These are phyloP conservation scores for Leistus spinibarbis DNA, from an alignment of 2,888 invertebrate genomes.

Conservation along the genomic window DNA sequence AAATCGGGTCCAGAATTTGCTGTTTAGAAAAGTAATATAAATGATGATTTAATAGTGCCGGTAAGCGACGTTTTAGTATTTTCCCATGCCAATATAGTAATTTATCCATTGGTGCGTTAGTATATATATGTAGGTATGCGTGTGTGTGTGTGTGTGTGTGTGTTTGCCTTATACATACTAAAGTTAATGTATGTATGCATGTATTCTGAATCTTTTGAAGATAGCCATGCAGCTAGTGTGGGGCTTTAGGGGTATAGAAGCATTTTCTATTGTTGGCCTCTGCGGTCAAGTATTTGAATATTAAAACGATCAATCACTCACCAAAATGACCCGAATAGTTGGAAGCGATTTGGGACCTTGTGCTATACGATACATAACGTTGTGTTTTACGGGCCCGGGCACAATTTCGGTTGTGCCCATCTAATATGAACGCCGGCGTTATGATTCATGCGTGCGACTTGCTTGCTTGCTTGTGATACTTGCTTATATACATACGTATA, in stretches of 20 bases:
- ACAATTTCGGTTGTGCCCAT: not conserved
- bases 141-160: slow-evolving; percentile 7
- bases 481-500: slow-evolving; percentile 5
- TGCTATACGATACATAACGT: not conserved
- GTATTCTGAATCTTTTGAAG: slow-evolving; percentile 16
- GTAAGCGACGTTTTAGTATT: not conserved
- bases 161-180: not conserved
- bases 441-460: slow-evolving; percentile 23
- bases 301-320: slow-evolving; percentile 60
- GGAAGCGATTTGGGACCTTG: slow-evolving; percentile 24
- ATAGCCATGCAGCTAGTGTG: slow-evolving; percentile 12
- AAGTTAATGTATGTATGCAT: slow-evolving; percentile 32
- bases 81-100: slow-evolving; percentile 31
- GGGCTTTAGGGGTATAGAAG: slow-evolving; percentile 26
- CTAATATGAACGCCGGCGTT: slow-evolving; percentile 8
- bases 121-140: not conserved
- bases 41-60: not conserved
- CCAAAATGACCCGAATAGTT: slow-evolving; percentile 52
- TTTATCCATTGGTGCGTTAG: slow-evolving; percentile 17
- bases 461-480: not conserved
- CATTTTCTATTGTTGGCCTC: slow-evolving; percentile 55
- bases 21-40: not conserved
- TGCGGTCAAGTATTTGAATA: slow-evolving; percentile 61
- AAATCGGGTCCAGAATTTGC: slow-evolving; percentile 17
- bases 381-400: not conserved